A percentile compares a stretch with the other conserved stretches of the same genome.
These are phyloP conservation scores for Lasioglossum zephyrum DNA, from an alignment of 2,888 invertebrate genomes.

Conservation along the genomic window DNA sequence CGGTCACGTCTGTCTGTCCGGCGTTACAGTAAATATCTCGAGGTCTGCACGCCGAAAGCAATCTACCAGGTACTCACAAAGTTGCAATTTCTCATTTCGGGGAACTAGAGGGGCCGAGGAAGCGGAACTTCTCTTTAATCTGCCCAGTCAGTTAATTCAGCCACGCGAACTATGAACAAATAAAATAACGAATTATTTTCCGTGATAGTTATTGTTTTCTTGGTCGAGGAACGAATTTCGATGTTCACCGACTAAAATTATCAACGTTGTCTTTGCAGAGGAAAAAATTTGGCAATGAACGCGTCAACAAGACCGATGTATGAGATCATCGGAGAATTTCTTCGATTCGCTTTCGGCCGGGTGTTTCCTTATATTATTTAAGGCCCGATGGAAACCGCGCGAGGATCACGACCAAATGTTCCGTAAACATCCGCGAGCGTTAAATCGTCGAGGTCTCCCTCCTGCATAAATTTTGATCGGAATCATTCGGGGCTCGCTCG, in stretches of 20 bases:
- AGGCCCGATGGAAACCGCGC: neutral
- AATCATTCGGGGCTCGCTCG: neutral
- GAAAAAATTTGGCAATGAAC: neutral
- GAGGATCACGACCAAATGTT: slow-evolving; percentile 16
- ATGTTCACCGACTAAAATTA: neutral
- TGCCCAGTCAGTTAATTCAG: neutral
- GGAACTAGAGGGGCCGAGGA: neutral
- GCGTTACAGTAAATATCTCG: neutral
- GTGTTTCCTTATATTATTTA: slow-evolving; percentile 24
- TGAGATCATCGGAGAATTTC: slow-evolving; percentile 20
- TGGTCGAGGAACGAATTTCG: neutral
- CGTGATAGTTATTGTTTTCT: neutral
- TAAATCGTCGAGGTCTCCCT: slow-evolving; percentile 15
- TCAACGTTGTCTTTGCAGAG: neutral
- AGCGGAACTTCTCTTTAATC: neutral
- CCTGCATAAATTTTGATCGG: slow-evolving; percentile 6
- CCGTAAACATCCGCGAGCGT: slow-evolving; percentile 21
- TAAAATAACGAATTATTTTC: neutral
- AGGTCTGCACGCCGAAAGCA: neutral
- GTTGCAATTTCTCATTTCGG: neutral
- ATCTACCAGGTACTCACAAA: neutral
- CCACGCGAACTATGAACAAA: neutral
- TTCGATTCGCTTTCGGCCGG: slow-evolving; percentile 6
- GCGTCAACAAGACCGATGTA: neutral
- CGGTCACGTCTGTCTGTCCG: neutral